These are phyloP conservation scores for Chymomyza fuscimana DNA, from an alignment of 2,888 invertebrate genomes.

Conservation along the genomic window DNA sequence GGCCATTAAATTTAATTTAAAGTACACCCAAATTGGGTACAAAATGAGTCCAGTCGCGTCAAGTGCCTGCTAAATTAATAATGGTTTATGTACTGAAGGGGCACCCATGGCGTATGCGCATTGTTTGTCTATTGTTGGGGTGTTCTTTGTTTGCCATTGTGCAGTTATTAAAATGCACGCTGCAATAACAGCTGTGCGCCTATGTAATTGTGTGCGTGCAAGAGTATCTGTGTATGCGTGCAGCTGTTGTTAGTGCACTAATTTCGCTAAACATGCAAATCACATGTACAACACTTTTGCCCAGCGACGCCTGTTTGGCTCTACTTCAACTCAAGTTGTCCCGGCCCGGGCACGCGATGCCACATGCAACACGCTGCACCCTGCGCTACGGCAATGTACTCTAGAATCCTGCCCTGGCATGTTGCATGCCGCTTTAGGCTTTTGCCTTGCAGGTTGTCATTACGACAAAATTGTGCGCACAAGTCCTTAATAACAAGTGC, in stretches of 20 bases:
- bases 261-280: conserved; percentile 73
- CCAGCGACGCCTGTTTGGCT: conserved; percentile 28
- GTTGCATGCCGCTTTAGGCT: conserved; percentile 56
- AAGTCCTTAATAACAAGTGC: conserved; percentile 64
- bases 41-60: conserved; percentile 1
- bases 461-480: conserved; percentile 24
- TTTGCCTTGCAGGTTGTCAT: conserved; percentile 30
- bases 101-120: conserved; percentile 62
- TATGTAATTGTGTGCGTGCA: not conserved
- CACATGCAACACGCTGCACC: not conserved
- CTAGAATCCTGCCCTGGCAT: not conserved
- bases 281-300: conserved; percentile 57
- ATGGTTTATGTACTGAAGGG: conserved; percentile 34
- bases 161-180: conserved; percentile 60
- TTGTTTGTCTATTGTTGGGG: conserved; percentile 60
- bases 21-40: conserved; percentile 43
- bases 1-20: conserved; percentile 61
- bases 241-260: conserved; percentile 73
- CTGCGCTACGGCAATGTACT: not conserved
- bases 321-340: conserved; percentile 47
- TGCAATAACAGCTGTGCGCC: conserved; percentile 26
- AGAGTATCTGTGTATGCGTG: conserved; percentile 31
- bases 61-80: conserved; percentile 61
- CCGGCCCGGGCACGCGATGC: conserved; percentile 66
- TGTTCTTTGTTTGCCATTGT: conserved; percentile 18